Percentiles rank a stretch among this genome's conserved stretches.
Evolutionary conservation across 2,113 vertebrate species (phyloP).

Genomic region (Chlamydotis undulata): DNA sequence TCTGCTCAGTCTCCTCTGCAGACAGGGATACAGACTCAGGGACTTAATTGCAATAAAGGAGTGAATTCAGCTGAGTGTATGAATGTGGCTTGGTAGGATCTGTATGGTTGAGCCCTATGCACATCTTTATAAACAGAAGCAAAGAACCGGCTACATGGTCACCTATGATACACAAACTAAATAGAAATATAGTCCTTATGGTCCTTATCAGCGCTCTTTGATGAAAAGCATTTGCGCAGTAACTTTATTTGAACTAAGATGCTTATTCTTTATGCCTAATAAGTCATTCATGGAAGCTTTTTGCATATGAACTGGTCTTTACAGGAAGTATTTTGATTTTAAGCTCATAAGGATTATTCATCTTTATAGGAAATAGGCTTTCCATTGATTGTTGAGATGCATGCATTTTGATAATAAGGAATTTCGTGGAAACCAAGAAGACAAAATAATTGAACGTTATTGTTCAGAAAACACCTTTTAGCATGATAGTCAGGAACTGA

Average conservation of each 20-base stretch:
- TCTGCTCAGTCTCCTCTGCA: background rate
- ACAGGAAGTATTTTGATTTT: background rate
- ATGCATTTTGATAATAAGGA: background rate
- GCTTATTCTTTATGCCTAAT: background rate
- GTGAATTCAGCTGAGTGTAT: background rate
- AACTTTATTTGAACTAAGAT: background rate
- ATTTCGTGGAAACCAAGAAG: background rate
- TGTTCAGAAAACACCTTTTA: background rate
- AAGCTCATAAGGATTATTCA: background rate
- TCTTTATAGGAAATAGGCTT: background rate
- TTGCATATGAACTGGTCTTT: background rate
- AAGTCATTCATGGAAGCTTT: background rate
- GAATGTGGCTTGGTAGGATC: background rate
- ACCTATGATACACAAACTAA: background rate
- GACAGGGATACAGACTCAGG: background rate
- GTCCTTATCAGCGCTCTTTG: background rate
- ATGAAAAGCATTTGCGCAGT: background rate
- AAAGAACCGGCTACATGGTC: background rate
- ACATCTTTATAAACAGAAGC: background rate
- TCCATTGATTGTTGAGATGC: background rate
- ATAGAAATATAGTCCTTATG: background rate
- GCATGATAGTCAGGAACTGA: background rate
- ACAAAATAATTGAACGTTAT: background rate
- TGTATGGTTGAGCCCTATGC: background rate
- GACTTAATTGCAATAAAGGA: background rate